Evolutionary conservation across 2,113 vertebrate genomes (phyloP).

Genomic region (Tonatia bakeri): DNA sequence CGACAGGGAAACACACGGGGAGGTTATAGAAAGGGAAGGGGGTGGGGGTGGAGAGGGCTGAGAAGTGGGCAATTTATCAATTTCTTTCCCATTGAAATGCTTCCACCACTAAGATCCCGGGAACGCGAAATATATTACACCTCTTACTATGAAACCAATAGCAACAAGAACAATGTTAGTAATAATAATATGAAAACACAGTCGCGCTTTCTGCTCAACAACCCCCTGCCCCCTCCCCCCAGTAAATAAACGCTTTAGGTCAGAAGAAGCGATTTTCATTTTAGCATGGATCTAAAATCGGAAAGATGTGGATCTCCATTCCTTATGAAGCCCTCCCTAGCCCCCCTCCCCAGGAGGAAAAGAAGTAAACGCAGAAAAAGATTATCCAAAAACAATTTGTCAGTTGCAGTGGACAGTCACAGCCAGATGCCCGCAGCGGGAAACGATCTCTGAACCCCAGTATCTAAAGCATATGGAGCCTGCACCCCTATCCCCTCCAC

Average conservation of each 20-base stretch:
- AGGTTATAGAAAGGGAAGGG: neutral
- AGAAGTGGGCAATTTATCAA: neutral
- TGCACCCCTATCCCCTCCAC: neutral
- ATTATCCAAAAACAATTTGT: slow-evolving; percentile 51
- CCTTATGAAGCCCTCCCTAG: neutral
- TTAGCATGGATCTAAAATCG: neutral
- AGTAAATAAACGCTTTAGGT: neutral
- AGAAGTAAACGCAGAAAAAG: neutral
- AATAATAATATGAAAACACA: neutral
- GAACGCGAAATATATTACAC: neutral
- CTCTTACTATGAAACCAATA: neutral
- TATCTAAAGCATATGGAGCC: neutral
- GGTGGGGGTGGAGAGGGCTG: neutral
- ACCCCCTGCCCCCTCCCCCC: neutral
- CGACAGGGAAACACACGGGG: neutral
- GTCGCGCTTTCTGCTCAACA: neutral
- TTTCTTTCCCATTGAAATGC: neutral
- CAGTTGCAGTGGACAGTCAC: neutral
- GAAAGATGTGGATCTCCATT: neutral
- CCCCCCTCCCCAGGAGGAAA: neutral
- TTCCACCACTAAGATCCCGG: neutral
- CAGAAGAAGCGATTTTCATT: neutral
- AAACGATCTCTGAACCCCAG: neutral
- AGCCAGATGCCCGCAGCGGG: neutral
- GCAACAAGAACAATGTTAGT: neutral